Conservation (phyloP, 2,113 vertebrate genomes). For the Serinus canaria region DNA sequence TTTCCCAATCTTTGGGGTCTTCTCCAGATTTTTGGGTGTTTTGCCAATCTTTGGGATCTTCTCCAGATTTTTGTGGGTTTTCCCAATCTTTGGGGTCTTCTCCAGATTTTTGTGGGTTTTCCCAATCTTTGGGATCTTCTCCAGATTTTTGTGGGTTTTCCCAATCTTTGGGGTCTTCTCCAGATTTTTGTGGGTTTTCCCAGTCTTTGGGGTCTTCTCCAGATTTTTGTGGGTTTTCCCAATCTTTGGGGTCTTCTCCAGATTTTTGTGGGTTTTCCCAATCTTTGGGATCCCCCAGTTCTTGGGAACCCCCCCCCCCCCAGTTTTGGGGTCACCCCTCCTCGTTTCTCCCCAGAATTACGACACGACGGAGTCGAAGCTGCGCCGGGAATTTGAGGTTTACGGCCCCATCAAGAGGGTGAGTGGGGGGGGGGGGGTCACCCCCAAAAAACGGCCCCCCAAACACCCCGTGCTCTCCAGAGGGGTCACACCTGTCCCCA, state of each 20-base stretch:
- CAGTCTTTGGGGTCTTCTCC: too few relatives aligned
- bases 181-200: not conserved
- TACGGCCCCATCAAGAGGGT: not conserved
- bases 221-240: not conserved
- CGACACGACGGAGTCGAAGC: not conserved
- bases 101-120: not conserved
- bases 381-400: not conserved
- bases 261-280: too few relatives aligned
- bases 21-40: too few relatives aligned
- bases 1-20: too few relatives aligned
- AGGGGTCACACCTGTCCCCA: not conserved
- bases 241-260: not conserved
- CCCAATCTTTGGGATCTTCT: too few relatives aligned
- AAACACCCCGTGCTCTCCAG: too few relatives aligned
- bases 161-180: too few relatives aligned
- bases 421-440: not conserved
- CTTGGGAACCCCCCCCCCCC: rapidly evolving
- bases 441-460: not conserved
- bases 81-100: too few relatives aligned
- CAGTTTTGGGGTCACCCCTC: not conserved
- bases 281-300: too few relatives aligned
- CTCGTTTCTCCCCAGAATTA: not conserved
- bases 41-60: not conserved
- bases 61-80: not conserved
- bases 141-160: not conserved